These are phyloP conservation scores for Otus scops DNA, from an alignment of 2,797 vertebrate genomes.

Conservation along the genomic window DNA sequence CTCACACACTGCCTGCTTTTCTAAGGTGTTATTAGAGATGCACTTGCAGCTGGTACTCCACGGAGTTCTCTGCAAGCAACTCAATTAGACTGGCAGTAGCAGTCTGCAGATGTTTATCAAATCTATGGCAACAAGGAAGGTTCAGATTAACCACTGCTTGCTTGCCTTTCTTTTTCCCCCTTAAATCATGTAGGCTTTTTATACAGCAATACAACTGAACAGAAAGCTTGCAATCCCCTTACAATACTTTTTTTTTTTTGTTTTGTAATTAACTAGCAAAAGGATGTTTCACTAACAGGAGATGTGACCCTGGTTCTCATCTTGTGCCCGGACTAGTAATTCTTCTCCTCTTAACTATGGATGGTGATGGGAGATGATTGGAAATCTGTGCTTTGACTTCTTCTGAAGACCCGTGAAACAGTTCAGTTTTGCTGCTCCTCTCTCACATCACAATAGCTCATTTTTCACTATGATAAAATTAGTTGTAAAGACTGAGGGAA, in stretches of 20 bases:
- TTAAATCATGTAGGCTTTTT: neutral
- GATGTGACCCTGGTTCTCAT: neutral
- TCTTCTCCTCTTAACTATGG: neutral
- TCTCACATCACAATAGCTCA: neutral
- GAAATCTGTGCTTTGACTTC: neutral
- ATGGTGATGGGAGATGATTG: neutral
- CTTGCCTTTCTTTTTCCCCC: rapidly evolving
- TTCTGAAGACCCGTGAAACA: neutral
- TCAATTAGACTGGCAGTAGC: neutral
- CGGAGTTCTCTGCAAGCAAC: neutral
- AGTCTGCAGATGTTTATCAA: neutral
- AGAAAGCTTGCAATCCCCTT: neutral
- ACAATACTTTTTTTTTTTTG: neutral
- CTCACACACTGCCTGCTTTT: neutral
- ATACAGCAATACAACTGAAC: neutral
- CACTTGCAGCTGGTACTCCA: neutral
- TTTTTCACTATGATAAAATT: neutral
- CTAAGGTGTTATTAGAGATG: neutral
- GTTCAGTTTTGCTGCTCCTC: neutral
- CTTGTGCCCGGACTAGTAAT: neutral
- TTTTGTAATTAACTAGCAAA: neutral
- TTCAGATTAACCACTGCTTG: neutral
- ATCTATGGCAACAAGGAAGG: neutral
- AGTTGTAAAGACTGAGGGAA: neutral
- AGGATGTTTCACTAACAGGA: neutral